phyloP scores from a whole-genome alignment of 2,113 vertebrate genomes.

The Pampusana beccarii region DNA sequence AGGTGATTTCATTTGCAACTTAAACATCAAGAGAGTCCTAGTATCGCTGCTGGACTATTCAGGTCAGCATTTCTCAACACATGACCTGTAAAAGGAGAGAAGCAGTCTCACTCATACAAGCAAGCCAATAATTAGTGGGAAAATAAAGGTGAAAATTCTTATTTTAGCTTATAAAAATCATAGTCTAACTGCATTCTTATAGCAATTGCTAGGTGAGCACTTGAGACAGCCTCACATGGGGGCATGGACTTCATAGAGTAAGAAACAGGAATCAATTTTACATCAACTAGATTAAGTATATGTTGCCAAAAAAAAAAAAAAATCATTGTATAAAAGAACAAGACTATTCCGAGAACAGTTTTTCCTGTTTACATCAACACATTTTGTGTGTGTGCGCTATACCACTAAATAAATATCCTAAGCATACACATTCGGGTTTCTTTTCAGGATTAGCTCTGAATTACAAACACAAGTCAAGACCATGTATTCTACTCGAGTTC shows the following conservation, averaged over 20 bases:
- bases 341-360: background rate
- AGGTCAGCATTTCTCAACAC: background rate
- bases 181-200: background rate
- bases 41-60: background rate
- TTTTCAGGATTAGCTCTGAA: background rate
- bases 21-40: background rate
- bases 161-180: background rate
- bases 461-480: background rate
- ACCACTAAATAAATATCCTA: background rate
- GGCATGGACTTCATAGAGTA: background rate
- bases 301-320: background rate
- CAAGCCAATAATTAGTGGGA: background rate
- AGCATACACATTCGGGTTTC: background rate
- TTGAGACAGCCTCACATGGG: fast-evolving
- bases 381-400: background rate
- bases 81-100: background rate
- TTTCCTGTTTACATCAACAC: background rate
- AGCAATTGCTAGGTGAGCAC: background rate
- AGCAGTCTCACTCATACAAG: background rate
- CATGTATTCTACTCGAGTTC: background rate
- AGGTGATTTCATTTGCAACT: background rate
- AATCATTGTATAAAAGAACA: background rate
- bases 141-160: background rate
- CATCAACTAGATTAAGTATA: background rate
- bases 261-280: background rate